Base-by-base conservation (phyloP, 2,888 invertebrate genomes). In the Drosophila stalkeri region DNA sequence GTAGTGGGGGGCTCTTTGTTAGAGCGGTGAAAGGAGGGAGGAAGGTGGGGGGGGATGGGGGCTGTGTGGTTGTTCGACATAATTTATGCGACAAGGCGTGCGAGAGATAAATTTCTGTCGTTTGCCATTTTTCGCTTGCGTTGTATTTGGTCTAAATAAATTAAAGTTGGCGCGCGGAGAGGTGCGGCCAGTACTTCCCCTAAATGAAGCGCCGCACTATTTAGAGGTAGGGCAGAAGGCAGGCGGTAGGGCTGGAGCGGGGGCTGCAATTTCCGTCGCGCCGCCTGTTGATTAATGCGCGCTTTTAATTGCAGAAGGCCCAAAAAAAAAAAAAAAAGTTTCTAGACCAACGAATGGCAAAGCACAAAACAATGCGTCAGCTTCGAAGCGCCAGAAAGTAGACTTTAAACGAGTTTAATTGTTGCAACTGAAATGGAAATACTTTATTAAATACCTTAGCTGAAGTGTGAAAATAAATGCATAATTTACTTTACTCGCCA, bases 71-170 rank as follows among this genome's bases (percentile, higher is more conserved):
- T 47, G 76, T 77, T 73, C 80, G 72, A 84, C 81, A 86, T 89
- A 88, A 88, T 87, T 88, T 88, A 89, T 88, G 89, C 87, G 83
- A 82, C 86, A 86, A 82, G 84, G 86, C 89, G 81, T 80, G 76
- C 86, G 64, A 73, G 77, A 88, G 88, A 86, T 86, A 86, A 86
- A 86, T 86, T 86, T 86, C 81, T 74, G 88, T 85, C 86, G 79
- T 81, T 88, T 88, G 86, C 88, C 83, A 86, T 86, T 86, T 87
- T 86, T 86, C 74, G 86, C 83, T 88, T 63, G 86, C 86, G 81
- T 82, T 75, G 82, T 89, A 76, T 86, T 83, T 78, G 86, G 76
- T 89, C 86, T 89, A 87, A 87, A 87, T 88, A 87, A 87, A 87
- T 89, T 88, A 89, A 89, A 83, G 83, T 75, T 70, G 57, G 59